phyloP scores from a whole-genome alignment of 2,888 invertebrate genomes.

The Craniophora ligustri region DNA sequence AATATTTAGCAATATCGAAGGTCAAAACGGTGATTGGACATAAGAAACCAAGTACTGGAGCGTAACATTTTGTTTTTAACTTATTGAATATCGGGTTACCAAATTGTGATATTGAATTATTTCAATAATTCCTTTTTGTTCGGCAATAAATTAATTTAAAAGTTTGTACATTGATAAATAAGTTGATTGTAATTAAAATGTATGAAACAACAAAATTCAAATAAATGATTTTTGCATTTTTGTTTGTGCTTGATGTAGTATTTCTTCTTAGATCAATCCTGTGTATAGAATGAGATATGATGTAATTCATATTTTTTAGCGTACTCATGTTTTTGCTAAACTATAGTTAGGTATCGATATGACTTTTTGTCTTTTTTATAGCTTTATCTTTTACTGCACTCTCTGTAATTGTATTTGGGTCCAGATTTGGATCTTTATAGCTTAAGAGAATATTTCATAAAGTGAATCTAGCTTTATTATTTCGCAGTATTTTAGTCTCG shows the following conservation, averaged over 20 bases:
- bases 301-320: no score
- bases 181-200: no score
- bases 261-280: no score
- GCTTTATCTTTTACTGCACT: constrained; percentile 17
- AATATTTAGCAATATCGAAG: constrained; percentile 54
- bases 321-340: background rate
- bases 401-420: constrained; percentile 9
- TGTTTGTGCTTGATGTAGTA: no score
- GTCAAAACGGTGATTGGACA: constrained; percentile 54
- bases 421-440: constrained; percentile 1
- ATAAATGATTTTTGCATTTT: no score
- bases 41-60: constrained; percentile 31
- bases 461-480: background rate
- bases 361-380: background rate
- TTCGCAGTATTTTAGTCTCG: background rate
- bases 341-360: background rate
- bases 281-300: no score
- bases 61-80: constrained; percentile 36
- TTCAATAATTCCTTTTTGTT: no score
- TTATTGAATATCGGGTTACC: constrained; percentile 30
- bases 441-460: constrained; percentile 3
- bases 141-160: no score
- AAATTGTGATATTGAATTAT: constrained; percentile 1
- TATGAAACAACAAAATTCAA: no score
- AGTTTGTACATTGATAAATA: no score